Percentiles rank a stretch among this genome's conserved stretches.
Evolutionary conservation across 2,888 invertebrate genomes (phyloP).

Genomic region (Cephus pygmeus): DNA sequence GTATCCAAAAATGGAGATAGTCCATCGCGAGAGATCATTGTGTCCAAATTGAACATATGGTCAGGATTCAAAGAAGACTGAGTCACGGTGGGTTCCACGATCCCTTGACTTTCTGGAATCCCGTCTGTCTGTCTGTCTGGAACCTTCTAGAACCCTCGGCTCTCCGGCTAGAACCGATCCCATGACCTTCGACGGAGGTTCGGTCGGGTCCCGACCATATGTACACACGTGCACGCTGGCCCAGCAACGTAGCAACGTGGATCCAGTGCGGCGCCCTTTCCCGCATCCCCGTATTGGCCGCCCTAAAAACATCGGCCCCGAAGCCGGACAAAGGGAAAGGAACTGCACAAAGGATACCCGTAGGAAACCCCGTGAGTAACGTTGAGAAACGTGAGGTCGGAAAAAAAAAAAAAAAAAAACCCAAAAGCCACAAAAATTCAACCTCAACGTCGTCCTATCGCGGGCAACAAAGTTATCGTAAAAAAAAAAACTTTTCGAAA

Average conservation of each 20-base stretch:
- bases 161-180: constrained; percentile 17
- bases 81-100: not conserved
- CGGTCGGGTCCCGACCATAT: not conserved
- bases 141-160: not conserved
- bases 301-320: constrained; percentile 37
- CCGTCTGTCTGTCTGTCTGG: not conserved
- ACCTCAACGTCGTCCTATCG: not conserved
- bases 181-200: constrained; percentile 20
- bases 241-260: not conserved
- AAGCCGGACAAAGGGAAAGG: constrained; percentile 33
- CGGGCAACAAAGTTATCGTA: not conserved
- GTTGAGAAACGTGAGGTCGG: not conserved
- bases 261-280: not conserved
- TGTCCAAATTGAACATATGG: not conserved
- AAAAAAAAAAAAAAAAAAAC: not conserved
- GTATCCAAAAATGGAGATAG: not conserved
- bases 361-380: not conserved
- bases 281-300: constrained; percentile 28
- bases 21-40: not conserved
- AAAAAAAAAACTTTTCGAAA: not conserved
- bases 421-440: not conserved
- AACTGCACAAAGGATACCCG: not conserved
- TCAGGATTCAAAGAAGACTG: not conserved
- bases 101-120: constrained; percentile 4
- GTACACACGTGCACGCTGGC: not conserved